Percentiles rank a stretch among this genome's conserved stretches.
phyloP scores from a whole-genome alignment of 2,888 invertebrate species.

The Mesochorus sp. region DNA sequence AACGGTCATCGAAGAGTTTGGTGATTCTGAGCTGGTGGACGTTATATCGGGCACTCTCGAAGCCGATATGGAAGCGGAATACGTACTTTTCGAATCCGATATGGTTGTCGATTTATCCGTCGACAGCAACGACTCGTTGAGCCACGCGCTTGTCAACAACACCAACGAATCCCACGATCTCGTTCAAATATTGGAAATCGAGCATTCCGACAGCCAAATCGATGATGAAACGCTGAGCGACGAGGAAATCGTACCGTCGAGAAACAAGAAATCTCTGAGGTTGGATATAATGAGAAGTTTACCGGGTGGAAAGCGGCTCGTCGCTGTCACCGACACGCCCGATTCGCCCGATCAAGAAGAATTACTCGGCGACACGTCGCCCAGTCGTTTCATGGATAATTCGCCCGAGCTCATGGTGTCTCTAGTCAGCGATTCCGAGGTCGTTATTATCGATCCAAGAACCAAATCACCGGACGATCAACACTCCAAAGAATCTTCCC shows the following conservation, averaged over 20 bases:
- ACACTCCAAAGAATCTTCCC: slow-evolving; percentile 82
- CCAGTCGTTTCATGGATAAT: slow-evolving; percentile 80
- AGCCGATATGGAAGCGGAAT: slow-evolving; percentile 85
- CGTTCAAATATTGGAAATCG: slow-evolving; percentile 80
- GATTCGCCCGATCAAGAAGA: slow-evolving; percentile 84
- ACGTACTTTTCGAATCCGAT: slow-evolving; percentile 86
- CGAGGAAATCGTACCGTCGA: slow-evolving; percentile 74
- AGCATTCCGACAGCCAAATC: slow-evolving; percentile 71
- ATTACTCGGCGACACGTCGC: slow-evolving; percentile 81
- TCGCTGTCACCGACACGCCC: slow-evolving; percentile 82
- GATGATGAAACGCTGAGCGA: slow-evolving; percentile 74
- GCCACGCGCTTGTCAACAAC: slow-evolving; percentile 80
- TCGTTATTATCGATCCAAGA: slow-evolving; percentile 85
- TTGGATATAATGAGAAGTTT: slow-evolving; percentile 80
- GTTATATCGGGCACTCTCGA: slow-evolving; percentile 86
- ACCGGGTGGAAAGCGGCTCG: slow-evolving; percentile 79
- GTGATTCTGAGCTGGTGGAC: slow-evolving; percentile 83
- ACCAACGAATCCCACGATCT: slow-evolving; percentile 77
- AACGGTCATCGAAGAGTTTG: slow-evolving; percentile 84
- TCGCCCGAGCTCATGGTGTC: slow-evolving; percentile 81
- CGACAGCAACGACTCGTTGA: slow-evolving; percentile 84
- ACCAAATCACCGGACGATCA: slow-evolving; percentile 86
- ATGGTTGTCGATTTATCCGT: slow-evolving; percentile 85
- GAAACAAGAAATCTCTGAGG: slow-evolving; percentile 75
- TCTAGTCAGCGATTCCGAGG: slow-evolving; percentile 84